Base-by-base conservation (phyloP, 2,888 invertebrate species). In the Apantesis nais region DNA sequence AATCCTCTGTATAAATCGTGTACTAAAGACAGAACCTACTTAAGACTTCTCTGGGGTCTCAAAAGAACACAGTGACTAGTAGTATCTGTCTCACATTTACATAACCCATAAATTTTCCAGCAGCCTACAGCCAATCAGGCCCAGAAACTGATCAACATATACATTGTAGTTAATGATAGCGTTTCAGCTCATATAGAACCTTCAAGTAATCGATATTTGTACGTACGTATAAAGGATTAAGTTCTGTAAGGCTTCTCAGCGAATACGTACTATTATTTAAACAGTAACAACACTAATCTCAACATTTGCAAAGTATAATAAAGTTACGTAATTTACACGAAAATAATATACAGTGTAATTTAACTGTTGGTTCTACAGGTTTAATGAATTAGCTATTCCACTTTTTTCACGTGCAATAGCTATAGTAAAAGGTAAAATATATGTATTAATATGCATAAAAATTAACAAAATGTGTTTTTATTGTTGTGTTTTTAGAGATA, bases 131-230 rank as follows among this genome's bases (percentile, higher is more conserved):
- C 52, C 25, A 55, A 7, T 25, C 12, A 25, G 52, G 3, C 12
- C 25, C 4, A 11, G 12, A 37, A 22, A 34, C n/a, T 9, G 3
- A n/a, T 22, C 37, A 11, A 22, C 22, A 22, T 61, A 22, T 22
- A 19, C 14, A 19, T 44, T 19, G 7, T n/a, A 62, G 14, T 2
- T 39, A n/a, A 41, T 11, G 5, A 16, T 63, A 19, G 1, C 44
- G 29, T 29, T 41, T 58, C 14, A 58, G 29, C 48, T 68, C 68
- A 64, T 65, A 69, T 55, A 12, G 9, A 68, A 67, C 65, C 68
- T 71, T 80, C 66, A 41, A 69, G 22, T 58, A 69, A 80, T 80
- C 80, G 70, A 80, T 80, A 80, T 55, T 55, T 34, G 22, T 25
- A 55, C 25, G n/a, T 52, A 52, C n/a, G n/a, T 55, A n/a, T 11